Conservation (phyloP, 2,113 vertebrate genomes). For the Willisornis vidua region DNA sequence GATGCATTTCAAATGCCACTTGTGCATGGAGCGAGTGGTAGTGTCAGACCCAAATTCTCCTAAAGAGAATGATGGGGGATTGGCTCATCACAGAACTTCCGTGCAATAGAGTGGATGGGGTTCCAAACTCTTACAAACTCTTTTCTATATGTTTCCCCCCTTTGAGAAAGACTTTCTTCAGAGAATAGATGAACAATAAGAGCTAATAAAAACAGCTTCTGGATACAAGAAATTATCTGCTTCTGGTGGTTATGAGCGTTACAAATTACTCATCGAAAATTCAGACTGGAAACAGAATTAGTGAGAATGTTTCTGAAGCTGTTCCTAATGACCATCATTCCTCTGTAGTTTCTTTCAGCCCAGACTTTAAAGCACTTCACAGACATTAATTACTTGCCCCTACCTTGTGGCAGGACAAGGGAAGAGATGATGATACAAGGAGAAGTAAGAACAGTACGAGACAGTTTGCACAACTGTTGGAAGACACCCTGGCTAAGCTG, state of each 20-base stretch:
- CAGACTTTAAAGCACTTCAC: constrained; percentile 4
- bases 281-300: constrained; percentile 23
- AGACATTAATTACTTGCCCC: background rate
- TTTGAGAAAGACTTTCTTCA: background rate
- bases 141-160: background rate
- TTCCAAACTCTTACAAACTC: background rate
- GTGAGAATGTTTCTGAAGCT: background rate
- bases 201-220: background rate
- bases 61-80: background rate
- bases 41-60: background rate
- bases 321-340: background rate
- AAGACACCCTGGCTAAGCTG: background rate
- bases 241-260: background rate
- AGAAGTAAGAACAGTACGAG: background rate
- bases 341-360: background rate
- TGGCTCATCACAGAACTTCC: background rate
- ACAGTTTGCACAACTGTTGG: background rate
- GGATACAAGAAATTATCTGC: background rate
- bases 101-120: background rate
- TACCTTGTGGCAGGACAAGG: background rate
- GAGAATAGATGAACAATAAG: background rate
- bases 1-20: background rate
- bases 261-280: constrained; percentile 25
- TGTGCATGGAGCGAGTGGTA: background rate
- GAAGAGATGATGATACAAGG: background rate